These are phyloP conservation scores for Platyrinchus mystaceus DNA, from an alignment of 2,797 vertebrate species.

Conservation along the genomic window DNA sequence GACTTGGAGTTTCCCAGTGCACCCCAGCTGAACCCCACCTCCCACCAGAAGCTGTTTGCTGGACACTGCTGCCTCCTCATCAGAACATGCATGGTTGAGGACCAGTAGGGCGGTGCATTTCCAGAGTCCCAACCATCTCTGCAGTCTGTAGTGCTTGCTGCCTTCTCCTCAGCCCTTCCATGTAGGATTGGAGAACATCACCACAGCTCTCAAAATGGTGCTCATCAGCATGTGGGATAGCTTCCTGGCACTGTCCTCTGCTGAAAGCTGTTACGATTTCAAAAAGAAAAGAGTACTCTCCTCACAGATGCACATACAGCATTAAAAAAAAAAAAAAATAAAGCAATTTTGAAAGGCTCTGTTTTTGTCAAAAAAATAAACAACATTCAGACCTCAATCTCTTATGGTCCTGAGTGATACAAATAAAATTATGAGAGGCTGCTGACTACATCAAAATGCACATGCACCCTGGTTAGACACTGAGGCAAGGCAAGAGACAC, in stretches of 20 bases:
- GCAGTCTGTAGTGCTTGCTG: neutral
- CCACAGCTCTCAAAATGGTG: neutral
- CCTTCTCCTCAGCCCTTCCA: neutral
- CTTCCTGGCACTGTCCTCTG: neutral
- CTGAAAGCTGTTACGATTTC: neutral
- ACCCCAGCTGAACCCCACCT: neutral
- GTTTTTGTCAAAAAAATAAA: neutral
- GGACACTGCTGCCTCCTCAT: neutral
- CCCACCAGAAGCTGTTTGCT: neutral
- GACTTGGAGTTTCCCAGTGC: neutral
- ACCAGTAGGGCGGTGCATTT: neutral
- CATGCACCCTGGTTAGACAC: neutral
- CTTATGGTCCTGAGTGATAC: neutral
- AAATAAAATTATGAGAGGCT: neutral
- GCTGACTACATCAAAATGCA: neutral
- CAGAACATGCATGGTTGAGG: rapidly evolving
- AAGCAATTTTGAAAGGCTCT: neutral
- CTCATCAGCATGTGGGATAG: neutral
- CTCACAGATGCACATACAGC: neutral
- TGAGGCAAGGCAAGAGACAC: rapidly evolving
- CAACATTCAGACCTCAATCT: neutral
- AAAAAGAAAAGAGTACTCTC: neutral
- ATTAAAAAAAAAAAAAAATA: neutral
- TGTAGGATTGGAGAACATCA: rapidly evolving
- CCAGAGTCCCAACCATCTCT: neutral